A percentile compares a stretch with the other conserved stretches of the same genome.
phyloP scores from a whole-genome alignment of 2,113 vertebrate genomes.

The Datnioides undecimradiatus region DNA sequence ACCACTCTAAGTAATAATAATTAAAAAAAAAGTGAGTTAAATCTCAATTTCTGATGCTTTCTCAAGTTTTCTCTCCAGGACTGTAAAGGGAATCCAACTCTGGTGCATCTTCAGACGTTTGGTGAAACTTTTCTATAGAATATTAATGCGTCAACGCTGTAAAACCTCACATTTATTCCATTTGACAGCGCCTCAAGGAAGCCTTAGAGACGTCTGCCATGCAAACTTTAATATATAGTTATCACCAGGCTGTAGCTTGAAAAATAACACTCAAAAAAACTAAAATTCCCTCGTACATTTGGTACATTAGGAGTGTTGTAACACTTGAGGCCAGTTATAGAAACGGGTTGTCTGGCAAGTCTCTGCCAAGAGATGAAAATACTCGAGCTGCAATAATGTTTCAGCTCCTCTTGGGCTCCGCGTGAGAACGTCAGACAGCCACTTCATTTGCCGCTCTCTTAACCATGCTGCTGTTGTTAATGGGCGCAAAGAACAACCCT shows the following conservation, averaged over 20 bases:
- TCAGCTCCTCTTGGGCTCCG: not conserved
- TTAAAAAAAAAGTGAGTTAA: no score
- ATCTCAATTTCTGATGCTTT: not conserved
- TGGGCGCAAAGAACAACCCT: not conserved
- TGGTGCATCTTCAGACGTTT: not conserved
- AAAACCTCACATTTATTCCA: not conserved
- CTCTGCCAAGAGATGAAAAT: not conserved
- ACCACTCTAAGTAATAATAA: not conserved
- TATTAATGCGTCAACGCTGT: not conserved
- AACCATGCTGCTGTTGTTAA: not conserved
- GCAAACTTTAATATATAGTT: conserved; percentile 5
- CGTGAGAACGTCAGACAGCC: not conserved
- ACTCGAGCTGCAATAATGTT: not conserved
- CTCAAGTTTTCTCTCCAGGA: not conserved
- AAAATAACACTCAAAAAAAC: not conserved
- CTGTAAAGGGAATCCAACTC: not conserved
- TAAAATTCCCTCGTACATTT: not conserved
- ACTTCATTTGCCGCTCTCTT: not conserved
- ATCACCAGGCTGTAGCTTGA: not conserved
- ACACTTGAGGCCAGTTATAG: not conserved
- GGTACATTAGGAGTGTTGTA: not conserved
- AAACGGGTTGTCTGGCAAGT: not conserved
- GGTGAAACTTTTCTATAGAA: conserved; percentile 17
- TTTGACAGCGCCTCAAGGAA: not conserved
- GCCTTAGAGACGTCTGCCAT: not conserved